Conservation (phyloP, 2,888 invertebrate genomes). For the Trichogramma dendrolimi region DNA sequence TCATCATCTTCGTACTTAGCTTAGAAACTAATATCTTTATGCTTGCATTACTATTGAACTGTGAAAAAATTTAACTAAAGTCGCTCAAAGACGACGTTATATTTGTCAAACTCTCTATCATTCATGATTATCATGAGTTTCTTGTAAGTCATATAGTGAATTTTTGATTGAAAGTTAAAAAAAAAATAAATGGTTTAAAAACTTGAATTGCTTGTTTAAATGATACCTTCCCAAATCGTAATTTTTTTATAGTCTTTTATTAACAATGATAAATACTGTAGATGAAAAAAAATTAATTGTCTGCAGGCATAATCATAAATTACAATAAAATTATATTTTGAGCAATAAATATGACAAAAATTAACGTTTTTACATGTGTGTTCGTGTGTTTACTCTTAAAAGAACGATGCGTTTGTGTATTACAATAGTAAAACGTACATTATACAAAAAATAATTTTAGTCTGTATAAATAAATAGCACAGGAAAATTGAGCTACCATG, state of each 20-base stretch:
- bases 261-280: conserved; percentile 48
- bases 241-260: conserved; percentile 41
- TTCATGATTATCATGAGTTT: no score
- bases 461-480: not conserved
- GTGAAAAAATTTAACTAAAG: conserved; percentile 4
- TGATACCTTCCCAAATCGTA: no score
- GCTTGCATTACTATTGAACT: conserved; percentile 15
- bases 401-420: no score
- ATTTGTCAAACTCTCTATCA: no score
- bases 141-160: no score
- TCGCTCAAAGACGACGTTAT: not conserved
- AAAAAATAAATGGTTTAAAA: not conserved
- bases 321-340: not conserved
- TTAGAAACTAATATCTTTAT: conserved; percentile 19
- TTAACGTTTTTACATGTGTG: no score
- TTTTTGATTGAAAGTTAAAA: no score
- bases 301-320: conserved; percentile 15
- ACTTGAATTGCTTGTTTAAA: no score
- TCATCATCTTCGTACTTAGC: conserved; percentile 21
- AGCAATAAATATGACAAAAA: not conserved
- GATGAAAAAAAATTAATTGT: conserved; percentile 35
- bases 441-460: conserved; percentile 6
- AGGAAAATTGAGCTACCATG: conserved; percentile 30
- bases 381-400: no score
- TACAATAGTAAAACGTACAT: conserved; percentile 6